Evolutionary conservation across 1,140 invertebrate species (phyloP), one percentile per base, ranked within the genome.

Genomic region (Chrysomallon squamiferum): DNA sequence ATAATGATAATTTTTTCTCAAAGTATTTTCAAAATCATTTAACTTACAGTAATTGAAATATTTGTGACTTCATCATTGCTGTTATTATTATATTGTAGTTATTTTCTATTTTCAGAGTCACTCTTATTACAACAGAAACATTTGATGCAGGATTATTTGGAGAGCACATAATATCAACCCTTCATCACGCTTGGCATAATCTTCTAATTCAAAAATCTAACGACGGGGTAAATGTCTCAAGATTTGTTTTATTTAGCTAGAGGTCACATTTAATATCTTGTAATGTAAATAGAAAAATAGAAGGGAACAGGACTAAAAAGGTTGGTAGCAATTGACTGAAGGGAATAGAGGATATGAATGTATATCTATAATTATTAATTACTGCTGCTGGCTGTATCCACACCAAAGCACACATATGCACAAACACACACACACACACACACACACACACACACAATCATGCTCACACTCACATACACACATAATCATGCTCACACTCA

Each of bases 141-240:
- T 91, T 93, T 87, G 93, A 94, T 87, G 89, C 90, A 65, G 92
- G 89, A 2, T 76, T 93, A 27, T 90, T 93, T 83, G 93, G 93
- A 18, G 93, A 93, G 85, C 86, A 89, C 71, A 87, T 91, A 38
- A 78, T 93, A 38, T 84, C 89, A 73, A 90, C 90, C 25, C 73
- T 94, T 29, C 79, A 88, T 38, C 89, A 93, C 86, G 91, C 92
- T 6, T 90, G 64, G 64, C 27, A 45, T 13, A 30, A 56, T 30
- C 64, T 66, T 2, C 22, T 66, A 25, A 13, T 52, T 15, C 7
- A 25, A 4, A 32, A 30, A 30, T 25, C 22, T 15, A 13, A 57
- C 29, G 32, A 11, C 13, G n/a, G 30, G 1, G 20, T 60, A 13
- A 20, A 29, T 30, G 18, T 22, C n/a, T n/a, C n/a, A n/a, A n/a